Evolutionary conservation across 1,140 invertebrate species (phyloP).

Genomic region (Homarus americanus): DNA sequence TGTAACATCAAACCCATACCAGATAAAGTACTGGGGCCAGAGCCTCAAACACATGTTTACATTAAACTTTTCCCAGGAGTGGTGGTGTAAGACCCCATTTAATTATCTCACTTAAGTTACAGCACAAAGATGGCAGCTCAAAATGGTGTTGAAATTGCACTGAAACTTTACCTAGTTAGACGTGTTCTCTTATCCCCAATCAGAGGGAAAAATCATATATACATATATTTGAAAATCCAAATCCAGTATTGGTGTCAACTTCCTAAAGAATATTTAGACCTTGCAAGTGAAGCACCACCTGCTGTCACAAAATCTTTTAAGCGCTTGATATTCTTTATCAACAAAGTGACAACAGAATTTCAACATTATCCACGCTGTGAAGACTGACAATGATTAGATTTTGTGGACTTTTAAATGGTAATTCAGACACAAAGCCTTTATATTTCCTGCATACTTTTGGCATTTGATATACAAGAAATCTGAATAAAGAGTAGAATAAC

Average conservation of each 20-base stretch:
- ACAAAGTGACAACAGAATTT: background rate
- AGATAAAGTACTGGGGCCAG: background rate
- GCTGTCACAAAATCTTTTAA: background rate
- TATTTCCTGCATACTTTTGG: slow-evolving; percentile 65
- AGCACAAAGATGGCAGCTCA: no score
- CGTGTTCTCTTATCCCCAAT: no score
- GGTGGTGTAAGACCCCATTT: no score
- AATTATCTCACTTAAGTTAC: no score
- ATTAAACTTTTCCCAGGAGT: no score
- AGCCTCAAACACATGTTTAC: no score
- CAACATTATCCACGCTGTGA: slow-evolving; percentile 10
- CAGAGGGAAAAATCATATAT: no score
- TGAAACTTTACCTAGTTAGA: no score
- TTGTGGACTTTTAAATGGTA: slow-evolving; percentile 22
- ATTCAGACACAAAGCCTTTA: slow-evolving; percentile 55
- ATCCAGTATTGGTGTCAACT: background rate
- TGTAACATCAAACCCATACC: background rate
- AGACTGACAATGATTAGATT: slow-evolving; percentile 18
- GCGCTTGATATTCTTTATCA: slow-evolving; percentile 27
- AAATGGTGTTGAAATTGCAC: no score
- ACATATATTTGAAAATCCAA: no score
- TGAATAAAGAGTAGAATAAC: slow-evolving; percentile 62
- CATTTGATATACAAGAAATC: slow-evolving; percentile 45
- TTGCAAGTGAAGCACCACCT: background rate
- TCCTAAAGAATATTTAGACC: background rate